phyloP scores from a whole-genome alignment of 2,888 invertebrate genomes.

The Drosophila koepferae region DNA sequence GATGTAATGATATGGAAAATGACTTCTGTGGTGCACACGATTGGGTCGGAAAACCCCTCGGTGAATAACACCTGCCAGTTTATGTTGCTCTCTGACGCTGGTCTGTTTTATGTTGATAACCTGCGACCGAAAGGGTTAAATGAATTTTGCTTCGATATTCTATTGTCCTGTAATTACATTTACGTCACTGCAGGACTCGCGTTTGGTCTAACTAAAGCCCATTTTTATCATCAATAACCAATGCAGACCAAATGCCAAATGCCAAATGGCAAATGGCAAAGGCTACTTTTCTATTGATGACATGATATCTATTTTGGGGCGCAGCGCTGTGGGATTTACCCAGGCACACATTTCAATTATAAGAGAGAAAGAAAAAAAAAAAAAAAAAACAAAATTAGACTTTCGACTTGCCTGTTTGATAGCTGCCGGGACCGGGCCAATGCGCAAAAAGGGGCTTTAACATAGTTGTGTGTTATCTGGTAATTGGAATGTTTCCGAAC shows the following conservation, averaged over 20 bases:
- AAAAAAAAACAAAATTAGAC: conserved; percentile 62
- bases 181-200: conserved; percentile 15
- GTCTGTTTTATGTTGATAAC: conserved; percentile 38
- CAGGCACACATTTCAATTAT: conserved; percentile 70
- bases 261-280: conserved; percentile 15
- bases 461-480: conserved; percentile 49
- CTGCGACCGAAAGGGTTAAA: conserved; percentile 42
- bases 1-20: conserved; percentile 45
- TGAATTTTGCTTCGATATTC: not conserved
- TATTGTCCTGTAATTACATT: conserved; percentile 47
- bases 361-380: conserved; percentile 16
- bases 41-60: conserved; percentile 9
- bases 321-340: conserved; percentile 53
- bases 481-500: conserved; percentile 37
- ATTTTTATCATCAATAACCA: conserved; percentile 59
- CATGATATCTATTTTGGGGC: conserved; percentile 64
- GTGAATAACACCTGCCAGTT: conserved; percentile 47
- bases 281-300: conserved; percentile 61
- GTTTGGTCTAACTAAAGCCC: conserved; percentile 35
- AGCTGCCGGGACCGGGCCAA: conserved; percentile 47
- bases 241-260: conserved; percentile 34
- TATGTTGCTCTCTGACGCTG: not conserved
- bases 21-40: conserved; percentile 6
- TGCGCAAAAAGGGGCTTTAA: conserved; percentile 55
- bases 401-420: conserved; percentile 66